Conservation (phyloP, 2,113 vertebrate genomes). For the Patagioenas fasciata region DNA sequence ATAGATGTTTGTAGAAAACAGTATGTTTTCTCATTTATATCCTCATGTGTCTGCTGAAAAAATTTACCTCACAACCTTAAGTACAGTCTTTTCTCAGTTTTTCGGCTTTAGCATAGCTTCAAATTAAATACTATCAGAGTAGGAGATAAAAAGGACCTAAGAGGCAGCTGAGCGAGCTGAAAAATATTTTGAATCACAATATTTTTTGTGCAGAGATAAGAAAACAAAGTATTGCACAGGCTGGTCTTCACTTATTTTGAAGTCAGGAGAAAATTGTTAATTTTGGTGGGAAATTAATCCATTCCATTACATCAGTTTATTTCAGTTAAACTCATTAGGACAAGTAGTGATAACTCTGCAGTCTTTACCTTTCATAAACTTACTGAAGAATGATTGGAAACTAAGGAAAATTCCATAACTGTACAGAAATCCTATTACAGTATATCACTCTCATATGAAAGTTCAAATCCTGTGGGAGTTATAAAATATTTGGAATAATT, state of each 20-base stretch:
- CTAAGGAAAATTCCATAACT: background rate
- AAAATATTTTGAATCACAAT: background rate
- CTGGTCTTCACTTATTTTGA: background rate
- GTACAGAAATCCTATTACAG: background rate
- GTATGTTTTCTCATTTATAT: background rate
- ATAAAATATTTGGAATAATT: rapidly evolving
- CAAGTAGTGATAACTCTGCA: background rate
- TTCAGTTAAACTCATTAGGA: background rate
- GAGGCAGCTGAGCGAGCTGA: background rate
- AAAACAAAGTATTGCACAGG: background rate
- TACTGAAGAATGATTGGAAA: background rate
- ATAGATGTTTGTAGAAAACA: background rate
- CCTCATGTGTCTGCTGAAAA: background rate
- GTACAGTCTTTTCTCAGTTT: background rate
- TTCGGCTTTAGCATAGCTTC: background rate
- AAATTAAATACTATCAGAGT: background rate
- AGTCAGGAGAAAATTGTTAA: background rate
- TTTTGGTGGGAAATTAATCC: background rate
- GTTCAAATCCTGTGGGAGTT: rapidly evolving
- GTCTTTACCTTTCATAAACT: background rate
- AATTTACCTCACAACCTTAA: background rate
- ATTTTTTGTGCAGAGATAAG: background rate
- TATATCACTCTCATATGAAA: background rate
- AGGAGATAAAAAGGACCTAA: background rate
- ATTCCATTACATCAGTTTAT: background rate